Base-by-base conservation (phyloP, 2,888 invertebrate genomes). In the Ceramica pisi region DNA sequence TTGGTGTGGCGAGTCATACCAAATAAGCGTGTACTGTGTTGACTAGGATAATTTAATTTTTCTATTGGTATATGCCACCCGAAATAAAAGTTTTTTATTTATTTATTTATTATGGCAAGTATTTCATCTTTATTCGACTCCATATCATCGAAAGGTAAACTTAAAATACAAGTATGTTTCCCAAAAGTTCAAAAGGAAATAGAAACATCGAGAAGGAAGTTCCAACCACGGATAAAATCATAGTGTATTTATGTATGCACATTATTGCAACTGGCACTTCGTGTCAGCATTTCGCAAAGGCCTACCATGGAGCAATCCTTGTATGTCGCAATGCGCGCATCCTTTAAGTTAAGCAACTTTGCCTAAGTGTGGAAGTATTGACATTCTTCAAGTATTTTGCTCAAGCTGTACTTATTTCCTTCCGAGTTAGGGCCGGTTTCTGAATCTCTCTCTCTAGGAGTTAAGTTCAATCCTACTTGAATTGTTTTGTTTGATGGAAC, bases 271-370 rank as follows among this genome's bases (percentile, higher is more conserved):
- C 35, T 48, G 35, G 21, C 9, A 5, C 14, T 12, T 67, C 0
- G 9, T 26, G 41, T 14, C 23, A 10, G 35, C 19, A 21, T 61
- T 65, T 65, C 50, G 74, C 8, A 46, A 79, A 73, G 44, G 35
- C 12, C 23, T 21, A 21, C 21, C 12, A 19, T 5, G 10, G 1
- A 56, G 50, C 38, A 46, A 44, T 21, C 46, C 41, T 53, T 46
- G 44, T n/a, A 35, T 55, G 50, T 60, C 12, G 65, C 53, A 60
- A 73, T 12, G 0, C 9, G 12, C 48, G 44, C 16, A 53, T 75
- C 75, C 64, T 75, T 59, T 10, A 1, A 4, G 21, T 78, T 63
- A 8, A 44, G 78, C 75, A 75, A 75, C 26, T 10, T 21, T 12
- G 0, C 23, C 2, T 73, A 19, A 31, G 8, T 14, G 14, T 71